Conservation (phyloP, 1,140 invertebrate genomes). For the Caenorhabditis remanei region DNA sequence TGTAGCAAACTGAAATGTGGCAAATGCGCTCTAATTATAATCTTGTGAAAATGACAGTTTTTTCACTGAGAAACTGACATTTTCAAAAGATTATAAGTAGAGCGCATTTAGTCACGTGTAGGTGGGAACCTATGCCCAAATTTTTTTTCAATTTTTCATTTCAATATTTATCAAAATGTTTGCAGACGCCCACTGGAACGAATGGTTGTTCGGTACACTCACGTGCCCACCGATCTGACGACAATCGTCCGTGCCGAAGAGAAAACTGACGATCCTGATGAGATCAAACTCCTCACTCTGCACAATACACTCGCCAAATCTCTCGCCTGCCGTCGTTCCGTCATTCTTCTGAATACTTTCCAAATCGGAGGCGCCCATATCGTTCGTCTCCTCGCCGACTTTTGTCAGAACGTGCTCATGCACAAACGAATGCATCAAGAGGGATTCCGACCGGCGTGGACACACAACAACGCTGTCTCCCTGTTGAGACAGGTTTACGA, state of each 20-base stretch:
- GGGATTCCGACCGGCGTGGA: conserved; percentile 37
- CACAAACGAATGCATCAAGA: conserved; percentile 35
- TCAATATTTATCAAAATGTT: too few relatives aligned
- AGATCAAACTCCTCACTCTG: conserved; percentile 44
- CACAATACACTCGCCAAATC: conserved; percentile 57
- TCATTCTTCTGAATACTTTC: conserved; percentile 32
- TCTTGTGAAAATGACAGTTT: too few relatives aligned
- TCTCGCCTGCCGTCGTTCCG: conserved; percentile 36
- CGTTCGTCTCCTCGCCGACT: conserved; percentile 41
- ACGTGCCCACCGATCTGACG: conserved; percentile 7
- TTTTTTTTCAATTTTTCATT: too few relatives aligned
- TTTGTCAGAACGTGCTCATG: conserved; percentile 2
- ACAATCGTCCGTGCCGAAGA: conserved; percentile 49
- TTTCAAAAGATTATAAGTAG: too few relatives aligned
- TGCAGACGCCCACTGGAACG: conserved; percentile 61
- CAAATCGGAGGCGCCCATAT: conserved; percentile 18
- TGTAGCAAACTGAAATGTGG: too few relatives aligned
- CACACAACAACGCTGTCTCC: conserved; percentile 23
- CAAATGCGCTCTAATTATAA: too few relatives aligned
- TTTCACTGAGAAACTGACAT: too few relatives aligned
- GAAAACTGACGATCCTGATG: conserved; percentile 36
- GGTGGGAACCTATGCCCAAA: too few relatives aligned
- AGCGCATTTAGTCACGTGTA: too few relatives aligned
- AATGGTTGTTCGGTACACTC: conserved; percentile 58
- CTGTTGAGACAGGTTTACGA: conserved; percentile 30